Conservation (phyloP, 2,113 vertebrate species). For the Ivindomyrus marchei region DNA sequence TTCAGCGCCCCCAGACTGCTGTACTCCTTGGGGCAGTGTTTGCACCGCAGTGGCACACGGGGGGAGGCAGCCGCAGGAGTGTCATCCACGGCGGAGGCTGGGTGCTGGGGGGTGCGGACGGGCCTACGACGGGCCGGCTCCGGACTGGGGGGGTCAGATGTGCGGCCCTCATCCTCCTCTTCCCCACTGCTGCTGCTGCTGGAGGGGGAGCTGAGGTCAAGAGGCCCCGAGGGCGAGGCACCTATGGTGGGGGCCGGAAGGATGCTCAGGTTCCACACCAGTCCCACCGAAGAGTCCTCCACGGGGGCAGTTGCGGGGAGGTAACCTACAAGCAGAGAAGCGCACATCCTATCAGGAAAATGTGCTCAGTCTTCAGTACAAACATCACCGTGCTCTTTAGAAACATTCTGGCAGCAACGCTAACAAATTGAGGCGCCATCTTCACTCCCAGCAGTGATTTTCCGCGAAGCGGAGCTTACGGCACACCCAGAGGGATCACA, state of each 20-base stretch:
- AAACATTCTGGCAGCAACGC: neutral
- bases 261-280: constrained; percentile 83
- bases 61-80: constrained; percentile 52
- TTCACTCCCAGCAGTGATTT: neutral
- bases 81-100: constrained; percentile 36
- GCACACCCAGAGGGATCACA: neutral
- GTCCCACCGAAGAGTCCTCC: constrained; percentile 48
- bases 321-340: neutral
- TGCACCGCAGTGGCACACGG: constrained; percentile 74
- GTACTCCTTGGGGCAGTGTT: constrained; percentile 90
- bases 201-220: constrained; percentile 78
- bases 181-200: constrained; percentile 73
- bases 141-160: constrained; percentile 84
- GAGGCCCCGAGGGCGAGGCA: constrained; percentile 53
- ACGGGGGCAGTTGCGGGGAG: constrained; percentile 52
- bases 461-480: neutral
- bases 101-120: constrained; percentile 66
- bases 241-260: constrained; percentile 62
- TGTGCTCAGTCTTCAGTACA: neutral
- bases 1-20: constrained; percentile 87
- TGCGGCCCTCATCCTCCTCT: constrained; percentile 83
- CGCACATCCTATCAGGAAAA: neutral
- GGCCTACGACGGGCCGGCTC: constrained; percentile 67
- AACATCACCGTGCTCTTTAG: neutral
- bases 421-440: neutral